Conservation (phyloP, 2,113 vertebrate genomes). For the Apaloderma vittatum region DNA sequence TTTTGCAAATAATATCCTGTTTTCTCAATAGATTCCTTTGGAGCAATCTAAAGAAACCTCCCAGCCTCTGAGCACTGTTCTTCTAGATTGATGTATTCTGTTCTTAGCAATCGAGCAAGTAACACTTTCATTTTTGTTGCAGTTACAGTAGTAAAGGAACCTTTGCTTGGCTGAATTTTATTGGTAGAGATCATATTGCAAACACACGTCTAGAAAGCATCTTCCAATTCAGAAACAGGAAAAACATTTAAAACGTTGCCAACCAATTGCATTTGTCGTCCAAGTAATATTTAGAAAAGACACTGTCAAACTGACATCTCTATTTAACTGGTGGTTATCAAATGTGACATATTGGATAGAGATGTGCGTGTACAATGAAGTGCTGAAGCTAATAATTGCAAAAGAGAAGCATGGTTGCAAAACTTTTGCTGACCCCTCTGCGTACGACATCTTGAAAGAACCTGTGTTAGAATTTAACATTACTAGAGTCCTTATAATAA, state of each 20-base stretch:
- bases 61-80: background rate
- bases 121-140: background rate
- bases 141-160: background rate
- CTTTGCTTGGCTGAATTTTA: background rate
- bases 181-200: background rate
- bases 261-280: background rate
- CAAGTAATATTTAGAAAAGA: background rate
- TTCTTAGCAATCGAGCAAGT: background rate
- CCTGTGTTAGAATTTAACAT: background rate
- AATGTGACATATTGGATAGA: background rate
- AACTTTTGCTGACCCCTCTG: background rate
- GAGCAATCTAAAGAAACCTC: background rate
- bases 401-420: background rate
- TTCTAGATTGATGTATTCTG: background rate
- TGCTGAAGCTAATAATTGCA: background rate
- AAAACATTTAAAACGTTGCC: background rate
- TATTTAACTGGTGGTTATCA: background rate
- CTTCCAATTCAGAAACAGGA: background rate
- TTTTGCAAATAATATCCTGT: conserved; percentile 29
- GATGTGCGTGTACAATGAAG: background rate
- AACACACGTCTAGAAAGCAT: background rate
- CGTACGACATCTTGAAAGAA: background rate
- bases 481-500: background rate
- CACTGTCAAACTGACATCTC: background rate
- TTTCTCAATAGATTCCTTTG: conserved; percentile 30